phyloP scores from a whole-genome alignment of 2,888 invertebrate genomes.

The Camptogramma bilineatum region DNA sequence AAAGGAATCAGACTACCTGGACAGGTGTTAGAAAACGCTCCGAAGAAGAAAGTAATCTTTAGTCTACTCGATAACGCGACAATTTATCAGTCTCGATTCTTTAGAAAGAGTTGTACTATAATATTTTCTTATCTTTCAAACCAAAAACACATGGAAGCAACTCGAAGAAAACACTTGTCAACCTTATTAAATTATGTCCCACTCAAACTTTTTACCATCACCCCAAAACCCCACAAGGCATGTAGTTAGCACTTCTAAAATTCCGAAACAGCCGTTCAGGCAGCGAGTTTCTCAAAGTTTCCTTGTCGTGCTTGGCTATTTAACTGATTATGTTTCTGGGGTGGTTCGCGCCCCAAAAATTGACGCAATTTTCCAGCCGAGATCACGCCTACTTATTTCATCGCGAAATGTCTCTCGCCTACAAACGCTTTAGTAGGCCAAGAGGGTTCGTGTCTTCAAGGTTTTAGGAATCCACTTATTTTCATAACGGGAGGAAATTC shows the following conservation, averaged over 20 bases:
- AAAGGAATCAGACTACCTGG: constrained; percentile 32
- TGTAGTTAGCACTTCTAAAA: constrained; percentile 18
- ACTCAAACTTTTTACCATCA: constrained; percentile 19
- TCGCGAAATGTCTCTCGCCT: constrained; percentile 69
- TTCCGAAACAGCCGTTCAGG: constrained; percentile 36
- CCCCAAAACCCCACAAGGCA: constrained; percentile 9
- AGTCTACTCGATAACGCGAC: constrained; percentile 38
- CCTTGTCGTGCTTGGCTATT: constrained; percentile 60
- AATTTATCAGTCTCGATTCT: constrained; percentile 19
- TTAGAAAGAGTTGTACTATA: background rate
- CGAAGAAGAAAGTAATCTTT: constrained; percentile 40
- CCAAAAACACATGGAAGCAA: background rate
- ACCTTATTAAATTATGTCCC: constrained; percentile 10
- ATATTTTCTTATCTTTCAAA: background rate
- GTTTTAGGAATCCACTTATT: constrained; percentile 65
- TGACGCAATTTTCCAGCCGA: constrained; percentile 79
- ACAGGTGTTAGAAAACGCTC: constrained; percentile 40
- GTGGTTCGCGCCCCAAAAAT: constrained; percentile 65
- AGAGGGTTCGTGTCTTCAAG: constrained; percentile 55
- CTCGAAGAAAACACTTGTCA: constrained; percentile 7
- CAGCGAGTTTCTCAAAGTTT: constrained; percentile 50
- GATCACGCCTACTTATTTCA: constrained; percentile 74
- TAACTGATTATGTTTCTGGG: constrained; percentile 65
- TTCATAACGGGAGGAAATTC: constrained; percentile 57
- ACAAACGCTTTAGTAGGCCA: constrained; percentile 67